Evolutionary conservation across 2,113 vertebrate genomes (phyloP), one percentile per base, ranked within the genome.

Genomic region (Setophaga coronata): DNA sequence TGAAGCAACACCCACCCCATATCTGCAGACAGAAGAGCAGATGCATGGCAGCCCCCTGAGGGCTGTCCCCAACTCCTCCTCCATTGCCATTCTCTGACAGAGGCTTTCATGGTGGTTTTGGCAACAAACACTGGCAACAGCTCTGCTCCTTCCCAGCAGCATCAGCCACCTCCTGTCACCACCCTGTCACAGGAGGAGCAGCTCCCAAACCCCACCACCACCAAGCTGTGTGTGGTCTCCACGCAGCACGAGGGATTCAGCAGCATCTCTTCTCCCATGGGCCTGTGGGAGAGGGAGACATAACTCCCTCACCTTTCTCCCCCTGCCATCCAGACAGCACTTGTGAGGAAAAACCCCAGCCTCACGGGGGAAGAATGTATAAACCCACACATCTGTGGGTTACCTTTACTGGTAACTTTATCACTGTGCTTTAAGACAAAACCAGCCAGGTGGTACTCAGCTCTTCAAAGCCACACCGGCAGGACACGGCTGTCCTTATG

Each of bases 341-440:
- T 89, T 95, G 26, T 50, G 60, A 83, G 62, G 76, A 89, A 87
- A 87, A 60, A 1, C 7, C 57, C 74, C 76, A 89, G 0, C 56
- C 76, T 82, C 67, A 47, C 47, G 10, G 57, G 83, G 89, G 89
- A 83, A 95, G 96, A 97, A 96, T 96, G 95, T 97, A 97, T 26
- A 91, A 93, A 81, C 91, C 94, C 91, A 78, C 60, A 14, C 1
- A 1, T 87, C 80, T 91, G 89, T 7, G 60, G 95, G 91, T 87
- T 83, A 93, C 67, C 95, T 93, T 93, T 95, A 89, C 79, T 95
- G 79, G 72, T 92, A 74, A 95, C 80, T 95, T 96, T 86, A 96
- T 96, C 96, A 97, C 96, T 97, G 95, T 97, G 96, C 93, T 96
- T 93, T 90, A 95, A 70, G 69, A 93, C 60, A 90, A 93, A 92